phyloP scores from a whole-genome alignment of 1,140 invertebrate species.

The Euura lappo region DNA sequence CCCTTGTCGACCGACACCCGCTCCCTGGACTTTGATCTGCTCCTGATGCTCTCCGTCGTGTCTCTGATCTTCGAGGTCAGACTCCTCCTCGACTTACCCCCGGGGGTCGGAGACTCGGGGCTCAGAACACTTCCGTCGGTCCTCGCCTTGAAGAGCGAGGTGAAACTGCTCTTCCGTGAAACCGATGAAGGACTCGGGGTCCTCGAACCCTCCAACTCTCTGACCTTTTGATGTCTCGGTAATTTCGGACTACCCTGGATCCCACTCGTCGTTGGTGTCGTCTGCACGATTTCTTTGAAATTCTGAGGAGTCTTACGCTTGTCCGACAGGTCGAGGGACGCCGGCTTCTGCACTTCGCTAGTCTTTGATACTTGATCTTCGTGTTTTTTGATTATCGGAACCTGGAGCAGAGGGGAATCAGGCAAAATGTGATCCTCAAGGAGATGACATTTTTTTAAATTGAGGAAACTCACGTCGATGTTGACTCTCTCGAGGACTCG shows the following conservation, averaged over 20 bases:
- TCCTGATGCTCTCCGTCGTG: conserved; percentile 53
- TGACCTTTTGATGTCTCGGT: conserved; percentile 55
- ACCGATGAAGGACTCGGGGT: conserved; percentile 67
- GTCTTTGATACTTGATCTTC: conserved; percentile 23
- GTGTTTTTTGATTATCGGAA: conserved; percentile 43
- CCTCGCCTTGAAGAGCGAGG: conserved; percentile 72
- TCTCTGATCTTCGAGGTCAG: conserved; percentile 55
- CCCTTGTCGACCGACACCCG: conserved; percentile 41
- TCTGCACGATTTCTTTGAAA: conserved; percentile 48
- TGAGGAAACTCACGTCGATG: conserved; percentile 46
- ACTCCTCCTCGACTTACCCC: conserved; percentile 46
- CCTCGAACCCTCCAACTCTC: conserved; percentile 54
- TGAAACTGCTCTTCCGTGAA: conserved; percentile 80
- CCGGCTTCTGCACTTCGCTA: conserved; percentile 51
- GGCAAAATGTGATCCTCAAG: background rate
- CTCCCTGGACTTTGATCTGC: conserved; percentile 50
- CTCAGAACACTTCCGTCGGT: conserved; percentile 59
- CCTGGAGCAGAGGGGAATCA: conserved; percentile 25
- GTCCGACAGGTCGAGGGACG: conserved; percentile 49
- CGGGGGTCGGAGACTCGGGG: conserved; percentile 70
- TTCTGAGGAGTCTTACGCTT: conserved; percentile 48
- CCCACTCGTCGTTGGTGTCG: conserved; percentile 40
- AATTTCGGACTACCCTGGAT: conserved; percentile 46
- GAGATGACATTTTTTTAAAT: too few species aligned
- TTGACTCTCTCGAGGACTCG: conserved; percentile 56